Percentiles rank a stretch among this genome's conserved stretches.
Evolutionary conservation across 2,797 vertebrate species (phyloP).

Genomic region (Arrhamphus sclerolepis): DNA sequence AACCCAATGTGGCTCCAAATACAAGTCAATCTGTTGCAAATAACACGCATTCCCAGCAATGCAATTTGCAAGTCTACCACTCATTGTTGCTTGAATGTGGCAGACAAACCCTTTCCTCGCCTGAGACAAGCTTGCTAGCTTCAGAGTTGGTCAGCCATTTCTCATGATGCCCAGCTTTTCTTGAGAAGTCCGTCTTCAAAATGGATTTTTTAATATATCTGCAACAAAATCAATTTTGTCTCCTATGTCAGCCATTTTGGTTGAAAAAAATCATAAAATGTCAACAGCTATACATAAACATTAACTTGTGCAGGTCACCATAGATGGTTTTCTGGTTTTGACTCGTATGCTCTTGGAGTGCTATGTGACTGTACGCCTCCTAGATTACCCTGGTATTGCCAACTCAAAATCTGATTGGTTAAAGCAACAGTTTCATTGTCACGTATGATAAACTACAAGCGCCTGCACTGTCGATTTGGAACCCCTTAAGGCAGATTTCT

Average conservation of each 20-base stretch:
- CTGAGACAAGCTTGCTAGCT: background rate
- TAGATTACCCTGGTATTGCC: background rate
- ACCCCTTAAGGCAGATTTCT: background rate
- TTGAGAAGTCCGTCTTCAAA: constrained; percentile 3
- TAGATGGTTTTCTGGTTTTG: too few species aligned
- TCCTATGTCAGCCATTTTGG: background rate
- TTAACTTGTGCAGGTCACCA: background rate
- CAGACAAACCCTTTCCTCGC: too few species aligned
- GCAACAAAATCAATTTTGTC: background rate
- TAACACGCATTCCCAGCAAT: too few species aligned
- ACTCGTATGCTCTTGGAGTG: background rate
- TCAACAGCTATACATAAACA: background rate
- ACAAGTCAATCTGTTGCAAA: too few species aligned
- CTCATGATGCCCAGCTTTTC: too few species aligned
- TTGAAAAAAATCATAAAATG: background rate
- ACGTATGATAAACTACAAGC: background rate
- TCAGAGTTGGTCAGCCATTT: background rate
- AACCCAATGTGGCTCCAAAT: too few species aligned
- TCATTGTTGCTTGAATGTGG: too few species aligned
- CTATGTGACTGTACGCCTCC: background rate
- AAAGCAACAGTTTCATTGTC: background rate
- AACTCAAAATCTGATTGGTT: constrained; percentile 1
- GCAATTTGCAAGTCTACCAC: too few species aligned
- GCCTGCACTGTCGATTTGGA: background rate
- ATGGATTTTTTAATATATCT: background rate